Conservation (phyloP, 2,797 vertebrate species). For the Helicolenus hilgendorfi region DNA sequence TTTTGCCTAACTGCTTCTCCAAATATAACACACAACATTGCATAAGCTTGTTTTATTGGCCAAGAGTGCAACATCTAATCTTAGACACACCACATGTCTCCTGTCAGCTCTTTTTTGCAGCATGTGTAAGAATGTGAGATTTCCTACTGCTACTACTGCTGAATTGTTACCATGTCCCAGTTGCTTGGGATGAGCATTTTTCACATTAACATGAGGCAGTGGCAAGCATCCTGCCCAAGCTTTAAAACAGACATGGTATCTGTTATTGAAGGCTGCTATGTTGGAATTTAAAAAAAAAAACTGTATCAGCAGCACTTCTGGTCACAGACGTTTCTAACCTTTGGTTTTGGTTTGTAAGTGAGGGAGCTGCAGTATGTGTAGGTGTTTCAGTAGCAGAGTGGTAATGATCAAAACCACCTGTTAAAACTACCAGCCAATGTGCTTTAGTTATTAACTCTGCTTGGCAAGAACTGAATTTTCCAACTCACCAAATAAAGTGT, state of each 20-base stretch:
- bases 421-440: constrained; percentile 52
- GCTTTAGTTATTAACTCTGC: constrained; percentile 43
- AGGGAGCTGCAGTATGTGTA: neutral
- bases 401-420: constrained; percentile 66
- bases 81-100: neutral
- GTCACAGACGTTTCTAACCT: neutral
- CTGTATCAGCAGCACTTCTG: neutral
- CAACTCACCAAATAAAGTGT: constrained; percentile 54
- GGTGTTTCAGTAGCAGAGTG: constrained; percentile 10
- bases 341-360: neutral
- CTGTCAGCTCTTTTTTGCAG: constrained; percentile 5
- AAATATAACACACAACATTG: neutral
- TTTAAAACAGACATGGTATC: neutral
- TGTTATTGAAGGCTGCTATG: neutral
- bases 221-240: neutral
- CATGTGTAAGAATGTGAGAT: neutral
- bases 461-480: constrained; percentile 60
- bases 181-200: neutral
- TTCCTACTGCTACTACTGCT: neutral
- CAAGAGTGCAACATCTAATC: constrained; percentile 23
- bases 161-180: neutral
- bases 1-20: neutral
- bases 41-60: constrained; percentile 9
- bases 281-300: neutral
- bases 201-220: neutral